phyloP scores from a whole-genome alignment of 2,888 invertebrate species.

The Tolmerus cingulatus region DNA sequence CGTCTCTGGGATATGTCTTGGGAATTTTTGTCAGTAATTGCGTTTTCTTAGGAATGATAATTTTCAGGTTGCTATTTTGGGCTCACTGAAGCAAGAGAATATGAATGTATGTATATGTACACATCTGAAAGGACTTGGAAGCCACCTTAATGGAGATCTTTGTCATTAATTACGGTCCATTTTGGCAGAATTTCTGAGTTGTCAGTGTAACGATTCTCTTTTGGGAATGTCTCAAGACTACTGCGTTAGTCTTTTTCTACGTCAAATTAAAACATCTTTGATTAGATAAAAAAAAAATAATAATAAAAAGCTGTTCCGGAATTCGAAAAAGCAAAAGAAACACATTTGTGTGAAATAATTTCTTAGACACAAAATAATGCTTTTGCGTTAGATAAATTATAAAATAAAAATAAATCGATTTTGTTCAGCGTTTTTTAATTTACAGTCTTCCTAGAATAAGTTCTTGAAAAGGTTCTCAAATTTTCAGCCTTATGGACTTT shows the following conservation, averaged over 20 bases:
- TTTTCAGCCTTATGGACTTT: no score
- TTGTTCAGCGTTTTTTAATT: no score
- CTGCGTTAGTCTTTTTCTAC: neutral
- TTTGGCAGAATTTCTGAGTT: neutral
- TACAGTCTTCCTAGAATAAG: no score
- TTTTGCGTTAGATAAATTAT: no score
- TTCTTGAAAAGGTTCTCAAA: no score
- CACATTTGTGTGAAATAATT: neutral
- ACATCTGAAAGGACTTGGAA: neutral
- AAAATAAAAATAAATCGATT: no score
- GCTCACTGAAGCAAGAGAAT: neutral
- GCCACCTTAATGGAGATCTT: neutral
- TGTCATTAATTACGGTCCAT: neutral
- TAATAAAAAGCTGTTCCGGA: neutral
- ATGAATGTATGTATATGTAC: neutral
- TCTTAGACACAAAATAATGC: no score
- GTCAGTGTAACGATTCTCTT: neutral
- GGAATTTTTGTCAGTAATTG: conserved; percentile 16
- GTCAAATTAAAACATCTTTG: neutral
- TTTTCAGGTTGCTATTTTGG: neutral
- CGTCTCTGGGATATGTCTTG: neutral
- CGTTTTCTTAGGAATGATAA: conserved; percentile 14
- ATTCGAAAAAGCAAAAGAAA: neutral
- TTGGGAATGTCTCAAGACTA: neutral
- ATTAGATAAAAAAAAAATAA: neutral